phyloP scores from a whole-genome alignment of 2,113 vertebrate species.

The Chaetura pelagica region DNA sequence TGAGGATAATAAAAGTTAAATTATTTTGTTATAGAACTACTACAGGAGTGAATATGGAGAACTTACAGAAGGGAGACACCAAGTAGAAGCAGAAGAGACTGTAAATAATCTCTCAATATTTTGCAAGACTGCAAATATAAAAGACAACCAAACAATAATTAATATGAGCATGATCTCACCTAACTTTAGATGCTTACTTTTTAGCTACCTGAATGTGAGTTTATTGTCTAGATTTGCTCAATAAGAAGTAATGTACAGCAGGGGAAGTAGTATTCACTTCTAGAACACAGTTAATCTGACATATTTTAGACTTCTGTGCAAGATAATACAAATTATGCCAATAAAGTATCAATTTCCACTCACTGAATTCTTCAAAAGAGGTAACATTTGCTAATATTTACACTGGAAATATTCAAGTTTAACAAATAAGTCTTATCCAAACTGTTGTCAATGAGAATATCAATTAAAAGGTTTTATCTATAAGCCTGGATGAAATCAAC shows the following conservation, averaged over 20 bases:
- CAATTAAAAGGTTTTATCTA: not conserved
- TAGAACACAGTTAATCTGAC: not conserved
- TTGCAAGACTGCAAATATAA: not conserved
- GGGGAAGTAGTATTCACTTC: not conserved
- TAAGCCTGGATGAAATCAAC: not conserved
- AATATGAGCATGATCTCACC: not conserved
- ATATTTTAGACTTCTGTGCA: not conserved
- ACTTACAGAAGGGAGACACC: not conserved
- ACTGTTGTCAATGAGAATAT: not conserved
- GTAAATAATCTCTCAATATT: not conserved
- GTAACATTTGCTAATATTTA: not conserved
- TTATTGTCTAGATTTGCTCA: not conserved
- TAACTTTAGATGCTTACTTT: not conserved
- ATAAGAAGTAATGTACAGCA: not conserved
- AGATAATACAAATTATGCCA: not conserved
- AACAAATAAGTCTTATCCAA: not conserved
- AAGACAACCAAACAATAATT: not conserved
- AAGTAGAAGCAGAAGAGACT: not conserved
- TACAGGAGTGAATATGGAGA: not conserved
- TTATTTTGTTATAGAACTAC: not conserved
- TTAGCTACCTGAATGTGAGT: not conserved
- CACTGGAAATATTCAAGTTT: not conserved
- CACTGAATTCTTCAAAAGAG: not conserved
- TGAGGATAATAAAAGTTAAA: not conserved
- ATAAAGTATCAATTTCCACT: not conserved